Base-by-base conservation (phyloP, 2,797 vertebrate genomes). In the Ispidina picta region DNA sequence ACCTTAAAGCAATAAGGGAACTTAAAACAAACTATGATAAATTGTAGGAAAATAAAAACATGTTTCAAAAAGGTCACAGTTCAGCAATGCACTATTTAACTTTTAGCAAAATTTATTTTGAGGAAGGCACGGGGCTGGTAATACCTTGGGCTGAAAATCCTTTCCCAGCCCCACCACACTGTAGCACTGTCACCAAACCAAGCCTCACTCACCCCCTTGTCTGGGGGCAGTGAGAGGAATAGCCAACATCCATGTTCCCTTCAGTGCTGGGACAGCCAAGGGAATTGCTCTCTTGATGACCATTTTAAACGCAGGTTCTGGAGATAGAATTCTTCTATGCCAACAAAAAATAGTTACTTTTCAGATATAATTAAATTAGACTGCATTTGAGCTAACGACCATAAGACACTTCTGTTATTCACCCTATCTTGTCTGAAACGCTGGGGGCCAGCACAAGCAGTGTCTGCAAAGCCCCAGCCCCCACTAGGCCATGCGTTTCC, bases 371-470 rank as follows among this genome's bases (percentile, higher is more conserved):
- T 39, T 37, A 51, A 69, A 6, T 14, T 29, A 13, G 28, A 19
- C 10, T 56, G 17, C 1, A 0, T 28, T 23, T 37, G 26, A 49
- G 22, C 8, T 15, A 83, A 43, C 8, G n/a, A 10, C 25, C 15
- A 17, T 0, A 3, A 63, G 31, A 13, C 0, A 1, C 9, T 56
- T 59, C n/a, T 6, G 1, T 12, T 33, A 16, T 49, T 64, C n/a
- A n/a, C 22, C 16, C 18, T 12, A 55, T n/a, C 29, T 48, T 15
- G 15, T n/a, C 15, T 10, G 35, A 71, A 77, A 29, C 1, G 8
- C 14, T 33, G 28, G 16, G 23, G 21, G 51, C 31, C 63, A 65
- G 49, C 51, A 54, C 11, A 10, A 49, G 44, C 4, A 3, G 33
- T 2, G 18, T 2, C 10, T 22, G 16, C 35, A 58, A 54, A 72